A percentile compares a stretch with the other conserved stretches of the same genome.
These are phyloP conservation scores for Gymnoscopelus microlampas DNA, from an alignment of 2,797 vertebrate genomes.

Conservation along the genomic window DNA sequence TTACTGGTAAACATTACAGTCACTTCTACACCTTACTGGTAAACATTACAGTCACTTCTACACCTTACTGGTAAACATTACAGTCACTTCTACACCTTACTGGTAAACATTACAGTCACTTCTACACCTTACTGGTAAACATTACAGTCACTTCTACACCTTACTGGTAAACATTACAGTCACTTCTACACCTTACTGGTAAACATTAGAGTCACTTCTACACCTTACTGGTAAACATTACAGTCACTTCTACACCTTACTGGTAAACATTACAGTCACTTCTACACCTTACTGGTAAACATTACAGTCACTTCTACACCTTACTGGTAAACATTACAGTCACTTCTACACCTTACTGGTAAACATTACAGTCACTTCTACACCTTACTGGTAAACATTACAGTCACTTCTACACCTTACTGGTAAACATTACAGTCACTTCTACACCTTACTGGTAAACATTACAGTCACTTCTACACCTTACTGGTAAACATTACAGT, in stretches of 20 bases:
- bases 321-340: constrained; percentile 88
- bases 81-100: constrained; percentile 95
- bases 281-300: constrained; percentile 95
- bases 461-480: constrained; percentile 91
- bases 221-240: constrained; percentile 89
- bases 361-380: constrained; percentile 90
- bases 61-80: constrained; percentile 89
- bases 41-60: constrained; percentile 90
- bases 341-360: constrained; percentile 98
- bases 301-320: constrained; percentile 91
- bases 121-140: constrained; percentile 95
- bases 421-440: constrained; percentile 91
- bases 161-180: constrained; percentile 88
- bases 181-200: constrained; percentile 98
- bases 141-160: constrained; percentile 91
- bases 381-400: constrained; percentile 89
- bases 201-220: constrained; percentile 90
- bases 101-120: constrained; percentile 91
- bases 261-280: constrained; percentile 91
- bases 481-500: constrained; percentile 88
- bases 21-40: constrained; percentile 98
- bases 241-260: constrained; percentile 95
- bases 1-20: constrained; percentile 88
- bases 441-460: constrained; percentile 95
- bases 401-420: constrained; percentile 95